Conservation (phyloP, 2,888 invertebrate genomes). For the Limulus polyphemus region DNA sequence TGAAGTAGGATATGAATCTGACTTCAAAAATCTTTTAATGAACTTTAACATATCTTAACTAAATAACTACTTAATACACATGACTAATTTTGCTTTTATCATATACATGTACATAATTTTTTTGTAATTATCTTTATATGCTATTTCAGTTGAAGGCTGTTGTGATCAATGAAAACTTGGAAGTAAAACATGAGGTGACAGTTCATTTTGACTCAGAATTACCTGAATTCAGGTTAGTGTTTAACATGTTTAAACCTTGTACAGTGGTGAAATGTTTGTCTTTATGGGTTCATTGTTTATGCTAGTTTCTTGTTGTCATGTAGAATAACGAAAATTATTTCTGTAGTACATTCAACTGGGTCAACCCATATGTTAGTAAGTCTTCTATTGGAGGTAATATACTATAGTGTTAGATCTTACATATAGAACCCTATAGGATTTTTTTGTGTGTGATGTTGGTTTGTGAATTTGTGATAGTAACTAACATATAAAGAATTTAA, state of each 20-base stretch:
- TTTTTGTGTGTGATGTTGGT: neutral
- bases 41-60: no score
- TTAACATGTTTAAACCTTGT: no score
- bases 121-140: slow-evolving; percentile 21
- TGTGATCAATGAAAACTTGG: slow-evolving; percentile 58
- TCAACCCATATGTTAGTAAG: no score
- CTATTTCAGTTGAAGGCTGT: slow-evolving; percentile 72
- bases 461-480: no score
- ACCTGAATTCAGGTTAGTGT: slow-evolving; percentile 69
- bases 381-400: neutral
- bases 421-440: no score
- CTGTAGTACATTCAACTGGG: no score
- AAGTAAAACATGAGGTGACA: slow-evolving; percentile 59
- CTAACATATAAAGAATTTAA: no score
- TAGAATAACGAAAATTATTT: no score
- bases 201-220: slow-evolving; percentile 84
- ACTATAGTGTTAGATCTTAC: no score
- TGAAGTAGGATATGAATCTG: no score
- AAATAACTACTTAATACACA: slow-evolving; percentile 56
- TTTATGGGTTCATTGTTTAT: neutral
- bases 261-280: neutral
- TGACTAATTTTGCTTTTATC: slow-evolving; percentile 33
- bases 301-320: no score
- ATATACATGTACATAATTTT: slow-evolving; percentile 1
- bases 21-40: no score